Evolutionary conservation across 2,113 vertebrate species (phyloP), one percentile per base, ranked within the genome.

Genomic region (Onychostruthus taczanowskii): DNA sequence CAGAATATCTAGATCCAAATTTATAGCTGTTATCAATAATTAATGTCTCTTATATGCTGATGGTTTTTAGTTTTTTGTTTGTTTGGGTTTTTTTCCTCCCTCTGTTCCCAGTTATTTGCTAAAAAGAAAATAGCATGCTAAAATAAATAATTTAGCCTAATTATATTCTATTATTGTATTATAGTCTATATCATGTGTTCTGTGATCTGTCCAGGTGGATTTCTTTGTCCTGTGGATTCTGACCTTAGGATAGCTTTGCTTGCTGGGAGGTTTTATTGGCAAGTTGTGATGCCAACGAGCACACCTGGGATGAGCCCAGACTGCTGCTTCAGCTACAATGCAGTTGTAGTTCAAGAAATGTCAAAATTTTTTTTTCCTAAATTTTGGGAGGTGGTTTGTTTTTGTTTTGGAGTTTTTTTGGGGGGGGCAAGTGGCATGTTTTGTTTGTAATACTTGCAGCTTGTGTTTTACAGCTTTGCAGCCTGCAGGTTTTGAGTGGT

Each of bases 381-480:
- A 69, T 8, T 62, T 70, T 43, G 12, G 22, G 39, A 66, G 28
- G 5, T 47, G 5, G 13, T 30, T 26, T 26, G 10, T n/a, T 24
- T 15, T 63, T 11, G 17, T 31, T 62, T 56, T 53, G 28, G 50
- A 37, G 21, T 9, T 44, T 14, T 21, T 47, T 27, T 56, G 15
- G 19, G 7, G 4, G 3, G 4, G 13, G 8, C 37, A 37, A 37
- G 21, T 1, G 4, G 4, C 3, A 4, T 28, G 10, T 31, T 44
- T 64, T 50, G 18, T 6, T n/a, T 66, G 20, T 19, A 27, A 31
- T 59, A 11, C 18, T 20, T 37, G 26, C 2, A 31, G 18, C 5
- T 90, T 79, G 20, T 76, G 35, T 52, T 76, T 53, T 43, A 10
- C 10, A 43, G 27, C 37, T 77, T 41, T 49, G 7, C 30, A 61